phyloP scores from a whole-genome alignment of 2,113 vertebrate genomes.

The Ahaetulla prasina region DNA sequence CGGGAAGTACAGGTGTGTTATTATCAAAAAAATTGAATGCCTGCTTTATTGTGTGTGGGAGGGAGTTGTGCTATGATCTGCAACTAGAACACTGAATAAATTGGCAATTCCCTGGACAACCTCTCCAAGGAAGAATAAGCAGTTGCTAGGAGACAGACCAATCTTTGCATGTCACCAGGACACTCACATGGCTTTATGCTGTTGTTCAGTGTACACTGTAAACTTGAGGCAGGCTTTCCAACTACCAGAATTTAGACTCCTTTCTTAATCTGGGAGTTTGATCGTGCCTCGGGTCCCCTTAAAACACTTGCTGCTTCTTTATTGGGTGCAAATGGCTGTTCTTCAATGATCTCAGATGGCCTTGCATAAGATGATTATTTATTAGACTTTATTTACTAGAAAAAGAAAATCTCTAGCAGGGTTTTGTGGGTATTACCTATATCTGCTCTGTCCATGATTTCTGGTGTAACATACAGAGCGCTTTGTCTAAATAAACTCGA shows the following conservation, averaged over 20 bases:
- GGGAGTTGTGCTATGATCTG: neutral
- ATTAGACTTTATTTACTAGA: neutral
- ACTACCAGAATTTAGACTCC: neutral
- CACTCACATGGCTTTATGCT: neutral
- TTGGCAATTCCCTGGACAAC: neutral
- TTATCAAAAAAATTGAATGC: neutral
- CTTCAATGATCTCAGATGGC: neutral
- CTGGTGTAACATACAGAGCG: neutral
- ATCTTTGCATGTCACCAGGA: neutral
- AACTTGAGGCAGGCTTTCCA: neutral
- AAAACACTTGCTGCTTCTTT: neutral
- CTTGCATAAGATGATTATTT: neutral
- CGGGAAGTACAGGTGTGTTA: neutral
- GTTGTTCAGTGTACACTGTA: neutral
- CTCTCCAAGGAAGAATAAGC: neutral
- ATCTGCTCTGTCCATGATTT: neutral
- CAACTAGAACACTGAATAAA: neutral
- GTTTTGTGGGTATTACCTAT: neutral
- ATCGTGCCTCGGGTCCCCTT: neutral
- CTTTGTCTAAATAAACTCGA: neutral
- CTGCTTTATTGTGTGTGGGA: neutral
- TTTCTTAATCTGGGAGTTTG: neutral
- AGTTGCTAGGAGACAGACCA: neutral
- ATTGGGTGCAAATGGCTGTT: neutral
- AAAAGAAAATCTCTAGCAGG: neutral